Evolutionary conservation across 2,888 invertebrate species (phyloP).

Genomic region (Chromoteleia sp.): DNA sequence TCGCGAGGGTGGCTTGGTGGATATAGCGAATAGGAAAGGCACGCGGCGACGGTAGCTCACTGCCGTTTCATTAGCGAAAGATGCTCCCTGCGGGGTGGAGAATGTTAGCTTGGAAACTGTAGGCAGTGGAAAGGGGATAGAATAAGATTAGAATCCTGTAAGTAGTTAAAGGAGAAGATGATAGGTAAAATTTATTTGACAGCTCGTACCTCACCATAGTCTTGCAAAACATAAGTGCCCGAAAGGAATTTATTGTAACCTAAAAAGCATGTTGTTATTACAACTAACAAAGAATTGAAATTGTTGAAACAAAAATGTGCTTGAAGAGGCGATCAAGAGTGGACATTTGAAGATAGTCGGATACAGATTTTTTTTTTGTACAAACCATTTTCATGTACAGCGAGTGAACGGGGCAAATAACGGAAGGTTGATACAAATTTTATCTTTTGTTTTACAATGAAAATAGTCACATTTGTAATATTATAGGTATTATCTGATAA

Average conservation of each 20-base stretch:
- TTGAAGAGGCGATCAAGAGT: no score
- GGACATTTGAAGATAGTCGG: no score
- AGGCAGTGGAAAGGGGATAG: constrained; percentile 72
- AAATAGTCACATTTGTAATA: no score
- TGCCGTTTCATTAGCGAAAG: constrained; percentile 84
- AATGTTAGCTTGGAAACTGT: constrained; percentile 75
- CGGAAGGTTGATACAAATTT: no score
- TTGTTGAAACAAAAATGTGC: no score
- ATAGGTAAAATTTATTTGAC: constrained; percentile 75
- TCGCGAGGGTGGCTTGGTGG: constrained; percentile 75
- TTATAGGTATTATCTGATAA: no score
- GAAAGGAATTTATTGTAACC: constrained; percentile 30
- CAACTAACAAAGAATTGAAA: no score
- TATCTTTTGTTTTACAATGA: no score
- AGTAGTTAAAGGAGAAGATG: constrained; percentile 73
- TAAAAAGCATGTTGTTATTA: constrained; percentile 7
- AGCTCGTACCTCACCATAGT: constrained; percentile 74
- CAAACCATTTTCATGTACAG: no score
- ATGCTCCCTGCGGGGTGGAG: constrained; percentile 81
- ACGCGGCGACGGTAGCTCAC: constrained; percentile 84
- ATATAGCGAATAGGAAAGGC: constrained; percentile 79
- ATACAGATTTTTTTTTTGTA: no score
- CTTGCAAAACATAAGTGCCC: constrained; percentile 23
- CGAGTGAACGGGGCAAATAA: no score
- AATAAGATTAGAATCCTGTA: constrained; percentile 83